These are phyloP conservation scores for Jordanella pulchra DNA, from an alignment of 2,797 vertebrate species.

Conservation along the genomic window DNA sequence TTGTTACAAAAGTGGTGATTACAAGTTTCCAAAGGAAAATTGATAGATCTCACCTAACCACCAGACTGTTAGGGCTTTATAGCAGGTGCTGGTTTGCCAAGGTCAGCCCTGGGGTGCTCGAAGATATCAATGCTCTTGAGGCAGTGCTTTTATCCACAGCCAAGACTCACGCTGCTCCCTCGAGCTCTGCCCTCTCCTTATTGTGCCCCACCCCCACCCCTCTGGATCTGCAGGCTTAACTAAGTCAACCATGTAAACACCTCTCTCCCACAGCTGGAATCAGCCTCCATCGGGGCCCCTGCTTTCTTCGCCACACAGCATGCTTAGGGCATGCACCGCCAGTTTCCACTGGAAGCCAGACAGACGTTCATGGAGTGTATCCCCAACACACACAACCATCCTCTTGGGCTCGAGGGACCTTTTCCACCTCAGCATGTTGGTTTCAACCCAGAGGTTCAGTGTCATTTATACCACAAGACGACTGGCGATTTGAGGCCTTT, in stretches of 20 bases:
- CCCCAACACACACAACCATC: conserved; percentile 29
- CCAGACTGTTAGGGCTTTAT: conserved; percentile 40
- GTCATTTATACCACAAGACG: conserved; percentile 58
- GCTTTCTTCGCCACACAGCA: conserved; percentile 62
- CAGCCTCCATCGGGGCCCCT: conserved; percentile 47
- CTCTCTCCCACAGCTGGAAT: conserved; percentile 64
- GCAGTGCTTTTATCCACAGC: conserved; percentile 71
- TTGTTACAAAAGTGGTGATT: not conserved
- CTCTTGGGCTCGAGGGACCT: conserved; percentile 43
- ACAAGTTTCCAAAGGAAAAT: not conserved
- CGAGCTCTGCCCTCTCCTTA: conserved; percentile 59
- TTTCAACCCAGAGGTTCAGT: conserved; percentile 55
- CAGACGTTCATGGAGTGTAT: conserved; percentile 54
- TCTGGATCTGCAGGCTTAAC: conserved; percentile 75
- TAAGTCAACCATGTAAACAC: conserved; percentile 77
- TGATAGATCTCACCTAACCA: conserved; percentile 7
- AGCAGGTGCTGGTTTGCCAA: conserved; percentile 60
- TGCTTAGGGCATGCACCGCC: conserved; percentile 45
- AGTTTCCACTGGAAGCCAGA: conserved; percentile 61
- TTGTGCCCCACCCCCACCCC: conserved; percentile 47
- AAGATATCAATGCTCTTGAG: conserved; percentile 64
- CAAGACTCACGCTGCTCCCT: conserved; percentile 66
- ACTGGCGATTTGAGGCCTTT: conserved; percentile 42
- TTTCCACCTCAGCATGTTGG: conserved; percentile 46
- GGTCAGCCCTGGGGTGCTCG: conserved; percentile 71